Evolutionary conservation across 2,888 invertebrate genomes (phyloP).

Genomic region (Epiblema foenella): DNA sequence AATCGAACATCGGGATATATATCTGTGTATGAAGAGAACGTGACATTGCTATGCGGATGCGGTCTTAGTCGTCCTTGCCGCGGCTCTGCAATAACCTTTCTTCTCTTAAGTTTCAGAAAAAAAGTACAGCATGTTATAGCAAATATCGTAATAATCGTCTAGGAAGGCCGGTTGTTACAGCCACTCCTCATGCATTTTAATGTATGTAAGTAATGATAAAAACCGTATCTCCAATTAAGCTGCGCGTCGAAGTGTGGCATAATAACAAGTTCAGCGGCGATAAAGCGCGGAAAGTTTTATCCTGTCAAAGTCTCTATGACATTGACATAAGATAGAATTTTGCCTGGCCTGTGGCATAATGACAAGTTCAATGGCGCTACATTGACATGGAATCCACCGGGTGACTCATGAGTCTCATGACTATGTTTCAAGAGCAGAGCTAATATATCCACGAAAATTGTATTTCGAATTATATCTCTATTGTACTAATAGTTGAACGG

Average conservation of each 20-base stretch:
- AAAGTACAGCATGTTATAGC: conserved; percentile 3
- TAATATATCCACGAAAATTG: neutral
- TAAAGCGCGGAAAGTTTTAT: too few species aligned
- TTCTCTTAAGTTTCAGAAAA: neutral
- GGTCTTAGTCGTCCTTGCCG: too few species aligned
- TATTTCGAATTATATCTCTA: too few species aligned
- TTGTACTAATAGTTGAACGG: too few species aligned
- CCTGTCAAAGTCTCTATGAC: too few species aligned
- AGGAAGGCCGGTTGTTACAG: conserved; percentile 27
- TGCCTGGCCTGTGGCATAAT: conserved; percentile 55
- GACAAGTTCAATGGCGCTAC: conserved; percentile 61
- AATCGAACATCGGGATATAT: too few species aligned
- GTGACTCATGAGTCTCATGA: conserved; percentile 62
- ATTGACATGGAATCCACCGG: conserved; percentile 59
- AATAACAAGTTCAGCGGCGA: conserved; percentile 61
- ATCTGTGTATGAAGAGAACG: too few species aligned
- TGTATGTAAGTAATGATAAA: conserved; percentile 60
- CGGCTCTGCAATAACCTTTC: neutral
- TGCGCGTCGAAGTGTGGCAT: conserved; percentile 64
- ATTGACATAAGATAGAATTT: too few species aligned
- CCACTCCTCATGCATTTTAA: conserved; percentile 51
- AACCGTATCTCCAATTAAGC: conserved; percentile 71
- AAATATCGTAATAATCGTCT: conserved; percentile 29
- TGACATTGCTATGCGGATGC: too few species aligned
- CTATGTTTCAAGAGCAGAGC: conserved; percentile 8